Conservation (phyloP, 2,888 invertebrate species). For the Myopa tessellatipennis region DNA sequence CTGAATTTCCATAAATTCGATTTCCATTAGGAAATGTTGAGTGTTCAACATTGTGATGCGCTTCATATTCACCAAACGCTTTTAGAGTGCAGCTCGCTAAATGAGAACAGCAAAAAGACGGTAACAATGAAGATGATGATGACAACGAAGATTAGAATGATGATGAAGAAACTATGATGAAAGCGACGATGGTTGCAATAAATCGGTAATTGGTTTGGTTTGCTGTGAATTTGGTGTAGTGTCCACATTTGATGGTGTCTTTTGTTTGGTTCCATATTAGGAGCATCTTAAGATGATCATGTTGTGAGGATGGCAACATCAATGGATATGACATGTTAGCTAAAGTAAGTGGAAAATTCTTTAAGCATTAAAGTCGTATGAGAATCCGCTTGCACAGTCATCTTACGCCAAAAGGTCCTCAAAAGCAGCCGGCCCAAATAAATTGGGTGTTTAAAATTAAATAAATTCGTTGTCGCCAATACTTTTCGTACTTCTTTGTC, state of each 20-base stretch:
- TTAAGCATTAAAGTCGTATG: too few species aligned
- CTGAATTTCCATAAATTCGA: conserved; percentile 45
- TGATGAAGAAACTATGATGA: conserved; percentile 12
- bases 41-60: background rate
- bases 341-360: too few species aligned
- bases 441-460: too few species aligned
- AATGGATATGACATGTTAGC: background rate
- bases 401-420: too few species aligned
- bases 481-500: too few species aligned
- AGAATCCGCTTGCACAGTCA: too few species aligned
- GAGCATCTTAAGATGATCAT: background rate
- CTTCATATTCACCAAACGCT: background rate
- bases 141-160: background rate
- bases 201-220: conserved; percentile 29
- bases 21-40: conserved; percentile 32
- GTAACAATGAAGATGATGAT: conserved; percentile 31
- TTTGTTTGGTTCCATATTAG: conserved; percentile 19
- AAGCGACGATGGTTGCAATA: conserved; percentile 15
- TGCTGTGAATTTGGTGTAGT: conserved; percentile 20
- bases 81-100: conserved; percentile 7
- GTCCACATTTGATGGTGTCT: conserved; percentile 20
- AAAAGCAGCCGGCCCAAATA: too few species aligned
- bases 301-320: background rate
- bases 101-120: conserved; percentile 34
- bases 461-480: too few species aligned